Conservation (phyloP, 2,113 vertebrate species). For the Phalacrocorax brasilianus region DNA sequence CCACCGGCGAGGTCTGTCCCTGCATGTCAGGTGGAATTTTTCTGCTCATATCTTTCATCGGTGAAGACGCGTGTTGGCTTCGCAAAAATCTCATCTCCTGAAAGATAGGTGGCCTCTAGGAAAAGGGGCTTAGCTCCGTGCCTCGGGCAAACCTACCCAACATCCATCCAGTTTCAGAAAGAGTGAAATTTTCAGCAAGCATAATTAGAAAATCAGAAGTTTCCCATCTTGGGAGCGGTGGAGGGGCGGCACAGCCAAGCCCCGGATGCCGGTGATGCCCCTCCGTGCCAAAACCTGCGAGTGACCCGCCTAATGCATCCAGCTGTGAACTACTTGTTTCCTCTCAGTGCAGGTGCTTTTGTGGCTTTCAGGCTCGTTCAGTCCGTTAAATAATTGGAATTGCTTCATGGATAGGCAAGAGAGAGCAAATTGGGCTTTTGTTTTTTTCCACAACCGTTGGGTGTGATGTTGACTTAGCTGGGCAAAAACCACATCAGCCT, state of each 20-base stretch:
- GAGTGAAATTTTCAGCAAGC: neutral
- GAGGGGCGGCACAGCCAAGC: neutral
- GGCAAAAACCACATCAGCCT: neutral
- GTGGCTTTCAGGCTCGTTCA: neutral
- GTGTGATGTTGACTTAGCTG: neutral
- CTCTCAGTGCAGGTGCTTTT: neutral
- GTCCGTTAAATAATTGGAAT: neutral
- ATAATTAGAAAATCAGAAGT: neutral
- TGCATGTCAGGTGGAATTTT: neutral
- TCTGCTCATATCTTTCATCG: neutral
- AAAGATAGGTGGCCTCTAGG: neutral
- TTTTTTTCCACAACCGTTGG: neutral
- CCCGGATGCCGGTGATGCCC: neutral
- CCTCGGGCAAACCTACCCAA: neutral
- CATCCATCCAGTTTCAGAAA: neutral
- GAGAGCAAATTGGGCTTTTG: neutral
- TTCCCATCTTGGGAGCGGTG: fast-evolving
- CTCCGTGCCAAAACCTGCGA: neutral
- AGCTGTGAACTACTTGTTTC: neutral
- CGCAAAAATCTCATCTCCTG: neutral
- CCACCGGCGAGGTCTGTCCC: neutral
- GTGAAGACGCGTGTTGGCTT: neutral
- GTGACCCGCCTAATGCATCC: neutral
- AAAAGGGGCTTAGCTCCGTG: neutral
- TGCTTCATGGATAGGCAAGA: neutral